These are phyloP conservation scores for Diloba caeruleocephala DNA, from an alignment of 2,888 invertebrate species.

Conservation along the genomic window DNA sequence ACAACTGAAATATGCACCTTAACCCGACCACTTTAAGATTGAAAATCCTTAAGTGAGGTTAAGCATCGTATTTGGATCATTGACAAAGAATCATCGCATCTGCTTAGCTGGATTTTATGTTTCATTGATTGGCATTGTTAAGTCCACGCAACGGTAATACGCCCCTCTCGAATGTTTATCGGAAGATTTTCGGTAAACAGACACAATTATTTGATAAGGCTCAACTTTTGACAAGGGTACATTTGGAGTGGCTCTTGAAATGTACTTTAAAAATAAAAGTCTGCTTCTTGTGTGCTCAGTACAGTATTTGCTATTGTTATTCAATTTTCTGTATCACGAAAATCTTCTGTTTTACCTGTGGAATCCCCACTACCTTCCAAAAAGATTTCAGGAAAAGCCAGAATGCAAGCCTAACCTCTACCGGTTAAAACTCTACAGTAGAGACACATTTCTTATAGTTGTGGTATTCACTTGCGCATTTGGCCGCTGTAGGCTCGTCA, in stretches of 20 bases:
- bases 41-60: constrained; percentile 32
- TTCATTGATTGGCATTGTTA: constrained; percentile 87
- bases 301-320: constrained; percentile 25
- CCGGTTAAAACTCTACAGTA: no score
- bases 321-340: not conserved
- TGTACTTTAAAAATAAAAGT: constrained; percentile 38
- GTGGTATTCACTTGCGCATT: no score
- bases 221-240: constrained; percentile 51
- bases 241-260: constrained; percentile 38
- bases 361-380: not conserved
- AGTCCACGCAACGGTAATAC: constrained; percentile 68
- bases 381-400: no score
- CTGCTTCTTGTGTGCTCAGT: constrained; percentile 22
- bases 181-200: constrained; percentile 68
- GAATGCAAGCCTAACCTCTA: no score
- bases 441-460: no score
- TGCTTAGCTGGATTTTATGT: constrained; percentile 85
- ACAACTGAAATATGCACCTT: constrained; percentile 25
- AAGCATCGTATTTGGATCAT: constrained; percentile 55
- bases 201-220: constrained; percentile 78
- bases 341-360: no score
- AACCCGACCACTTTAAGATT: constrained; percentile 39
- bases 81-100: constrained; percentile 73
- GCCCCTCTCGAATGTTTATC: constrained; percentile 65
- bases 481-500: no score